A percentile compares a stretch with the other conserved stretches of the same genome.
Conservation (phyloP, 2,113 vertebrate genomes). For the Lipophrys pholis region DNA sequence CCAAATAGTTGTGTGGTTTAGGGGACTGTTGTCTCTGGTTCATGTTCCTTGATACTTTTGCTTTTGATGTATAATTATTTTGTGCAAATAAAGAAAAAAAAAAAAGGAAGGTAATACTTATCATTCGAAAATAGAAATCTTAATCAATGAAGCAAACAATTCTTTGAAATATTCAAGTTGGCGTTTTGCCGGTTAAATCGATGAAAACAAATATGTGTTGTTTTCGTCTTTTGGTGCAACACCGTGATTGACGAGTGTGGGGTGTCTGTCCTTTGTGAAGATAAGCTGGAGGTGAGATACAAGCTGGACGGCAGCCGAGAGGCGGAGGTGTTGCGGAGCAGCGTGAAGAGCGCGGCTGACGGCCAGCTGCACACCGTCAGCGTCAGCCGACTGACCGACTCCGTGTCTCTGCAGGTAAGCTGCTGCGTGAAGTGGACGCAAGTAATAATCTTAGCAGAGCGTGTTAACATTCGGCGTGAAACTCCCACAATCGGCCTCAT, state of each 20-base stretch:
- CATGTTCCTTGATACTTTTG: too few relatives aligned
- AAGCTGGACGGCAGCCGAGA: conserved; percentile 74
- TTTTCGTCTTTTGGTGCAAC: too few relatives aligned
- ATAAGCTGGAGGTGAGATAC: conserved; percentile 78
- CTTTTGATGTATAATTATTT: too few relatives aligned
- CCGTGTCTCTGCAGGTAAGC: conserved; percentile 77
- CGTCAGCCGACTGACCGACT: conserved; percentile 61
- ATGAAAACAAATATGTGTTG: too few relatives aligned
- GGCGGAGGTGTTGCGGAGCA: conserved; percentile 63
- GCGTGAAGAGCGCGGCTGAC: conserved; percentile 62
- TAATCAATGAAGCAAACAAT: too few relatives aligned
- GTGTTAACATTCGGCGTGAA: background rate
- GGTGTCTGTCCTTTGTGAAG: conserved; percentile 54
- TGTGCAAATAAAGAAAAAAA: too few relatives aligned
- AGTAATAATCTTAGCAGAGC: background rate
- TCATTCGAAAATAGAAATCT: conserved; percentile 13
- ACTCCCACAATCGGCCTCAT: too few relatives aligned
- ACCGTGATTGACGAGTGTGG: background rate
- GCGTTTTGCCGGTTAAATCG: conserved; percentile 12
- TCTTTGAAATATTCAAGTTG: conserved; percentile 9
- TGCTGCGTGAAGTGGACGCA: background rate
- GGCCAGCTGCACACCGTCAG: conserved; percentile 74
- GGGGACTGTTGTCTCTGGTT: too few relatives aligned
- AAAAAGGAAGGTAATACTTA: background rate
- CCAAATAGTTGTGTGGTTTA: too few relatives aligned